Percentiles rank a stretch among this genome's conserved stretches.
These are phyloP conservation scores for Helostoma temminkii DNA, from an alignment of 2,797 vertebrate genomes.

Conservation along the genomic window DNA sequence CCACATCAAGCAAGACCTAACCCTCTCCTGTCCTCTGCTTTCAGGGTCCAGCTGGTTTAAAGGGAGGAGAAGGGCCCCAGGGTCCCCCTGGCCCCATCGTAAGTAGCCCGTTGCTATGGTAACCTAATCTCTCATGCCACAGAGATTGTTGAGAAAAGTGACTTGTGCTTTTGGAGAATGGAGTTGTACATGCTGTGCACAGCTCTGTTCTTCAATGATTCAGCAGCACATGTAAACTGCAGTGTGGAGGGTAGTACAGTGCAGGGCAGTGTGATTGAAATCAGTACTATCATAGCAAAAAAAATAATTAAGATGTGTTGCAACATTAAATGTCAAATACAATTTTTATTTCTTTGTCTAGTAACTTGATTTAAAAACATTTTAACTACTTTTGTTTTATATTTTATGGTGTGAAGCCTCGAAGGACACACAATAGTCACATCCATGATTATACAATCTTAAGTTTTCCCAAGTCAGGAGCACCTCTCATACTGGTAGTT, in stretches of 20 bases:
- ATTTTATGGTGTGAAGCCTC: too few species aligned
- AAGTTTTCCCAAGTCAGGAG: not conserved
- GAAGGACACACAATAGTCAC: not conserved
- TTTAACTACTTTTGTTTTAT: not conserved
- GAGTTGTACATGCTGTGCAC: constrained; percentile 42
- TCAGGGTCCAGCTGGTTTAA: constrained; percentile 94
- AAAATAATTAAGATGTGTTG: not conserved
- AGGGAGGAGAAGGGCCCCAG: constrained; percentile 98
- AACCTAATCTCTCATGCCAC: constrained; percentile 56
- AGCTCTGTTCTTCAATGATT: constrained; percentile 22
- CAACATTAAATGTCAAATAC: not conserved
- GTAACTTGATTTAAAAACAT: not conserved
- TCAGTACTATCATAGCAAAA: not conserved
- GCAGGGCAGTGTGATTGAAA: constrained; percentile 4
- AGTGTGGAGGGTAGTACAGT: constrained; percentile 4
- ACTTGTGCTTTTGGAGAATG: constrained; percentile 53
- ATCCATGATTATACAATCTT: not conserved
- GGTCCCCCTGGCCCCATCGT: constrained; percentile 92
- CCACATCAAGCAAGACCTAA: constrained; percentile 52
- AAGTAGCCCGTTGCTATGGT: constrained; percentile 86
- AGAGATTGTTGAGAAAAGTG: constrained; percentile 53
- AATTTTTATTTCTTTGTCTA: not conserved
- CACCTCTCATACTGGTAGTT: not conserved
- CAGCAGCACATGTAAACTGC: constrained; percentile 35
- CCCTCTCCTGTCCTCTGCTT: constrained; percentile 71